Evolutionary conservation across 2,113 vertebrate species (phyloP).

Genomic region (Chiloscyllium plagiosum): DNA sequence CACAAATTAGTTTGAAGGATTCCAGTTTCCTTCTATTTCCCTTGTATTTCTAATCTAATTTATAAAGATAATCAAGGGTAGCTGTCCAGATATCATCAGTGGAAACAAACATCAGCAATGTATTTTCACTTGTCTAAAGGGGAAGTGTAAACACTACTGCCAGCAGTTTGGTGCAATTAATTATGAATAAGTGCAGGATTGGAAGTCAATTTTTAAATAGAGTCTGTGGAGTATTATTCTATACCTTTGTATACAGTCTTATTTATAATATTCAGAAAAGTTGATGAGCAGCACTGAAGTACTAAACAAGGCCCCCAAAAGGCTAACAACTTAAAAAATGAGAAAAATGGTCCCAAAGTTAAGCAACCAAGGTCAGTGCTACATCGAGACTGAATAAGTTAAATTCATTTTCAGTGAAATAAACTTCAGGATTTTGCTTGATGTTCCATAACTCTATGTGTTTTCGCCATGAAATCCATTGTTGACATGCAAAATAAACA

Average conservation of each 20-base stretch:
- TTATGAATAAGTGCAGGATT: neutral
- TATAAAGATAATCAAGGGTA: neutral
- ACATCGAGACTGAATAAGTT: neutral
- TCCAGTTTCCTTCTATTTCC: neutral
- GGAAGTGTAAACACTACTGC: neutral
- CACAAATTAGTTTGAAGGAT: neutral
- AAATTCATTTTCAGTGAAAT: neutral
- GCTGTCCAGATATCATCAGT: neutral
- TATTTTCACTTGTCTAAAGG: neutral
- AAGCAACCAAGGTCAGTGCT: neutral
- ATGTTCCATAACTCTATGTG: neutral
- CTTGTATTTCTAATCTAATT: neutral
- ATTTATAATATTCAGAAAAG: slow-evolving; percentile 9
- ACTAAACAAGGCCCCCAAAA: neutral
- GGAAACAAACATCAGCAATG: neutral
- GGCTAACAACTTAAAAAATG: neutral
- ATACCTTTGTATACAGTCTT: too few species aligned
- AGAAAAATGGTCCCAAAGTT: neutral
- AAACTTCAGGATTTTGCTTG: neutral
- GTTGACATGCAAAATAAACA: neutral
- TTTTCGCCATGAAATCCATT: neutral
- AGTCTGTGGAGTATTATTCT: neutral
- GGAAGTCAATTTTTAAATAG: neutral
- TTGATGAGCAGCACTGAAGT: neutral
- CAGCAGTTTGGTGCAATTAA: neutral